A percentile compares a stretch with the other conserved stretches of the same genome.
Evolutionary conservation across 2,113 vertebrate species (phyloP).

Genomic region (Colaptes auratus): DNA sequence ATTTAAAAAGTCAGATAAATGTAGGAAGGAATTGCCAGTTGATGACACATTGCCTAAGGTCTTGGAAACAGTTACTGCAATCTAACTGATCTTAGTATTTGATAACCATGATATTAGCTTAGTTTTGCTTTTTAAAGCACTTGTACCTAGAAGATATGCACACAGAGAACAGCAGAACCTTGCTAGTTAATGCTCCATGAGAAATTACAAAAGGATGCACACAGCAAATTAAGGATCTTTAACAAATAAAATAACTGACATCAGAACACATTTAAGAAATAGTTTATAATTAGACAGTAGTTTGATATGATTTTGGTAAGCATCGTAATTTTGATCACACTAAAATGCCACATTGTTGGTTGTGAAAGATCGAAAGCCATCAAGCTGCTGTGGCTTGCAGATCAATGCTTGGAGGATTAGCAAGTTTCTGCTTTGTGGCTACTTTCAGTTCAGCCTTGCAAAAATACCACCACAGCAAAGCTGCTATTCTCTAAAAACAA

Average conservation of each 20-base stretch:
- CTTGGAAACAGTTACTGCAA: neutral
- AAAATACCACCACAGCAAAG: constrained; percentile 10
- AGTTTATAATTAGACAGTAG: neutral
- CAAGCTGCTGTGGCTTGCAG: neutral
- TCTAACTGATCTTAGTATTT: neutral
- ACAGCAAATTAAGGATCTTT: neutral
- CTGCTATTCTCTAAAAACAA: constrained; percentile 34
- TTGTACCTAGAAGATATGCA: neutral
- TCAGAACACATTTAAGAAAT: neutral
- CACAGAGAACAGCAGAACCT: constrained; percentile 48
- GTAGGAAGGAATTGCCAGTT: neutral
- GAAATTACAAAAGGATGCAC: neutral
- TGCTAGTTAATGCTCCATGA: neutral
- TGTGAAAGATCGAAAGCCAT: neutral
- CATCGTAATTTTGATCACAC: neutral
- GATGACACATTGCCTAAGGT: neutral
- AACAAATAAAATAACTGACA: neutral
- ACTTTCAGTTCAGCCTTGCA: constrained; percentile 16
- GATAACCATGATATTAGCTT: neutral
- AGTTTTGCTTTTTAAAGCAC: neutral
- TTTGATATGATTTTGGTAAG: neutral
- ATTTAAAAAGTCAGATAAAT: neutral
- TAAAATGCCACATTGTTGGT: neutral
- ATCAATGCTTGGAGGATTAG: neutral
- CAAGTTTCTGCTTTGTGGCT: constrained; percentile 58